Base-by-base conservation (phyloP, 2,888 invertebrate species). In the Molanna angustata region DNA sequence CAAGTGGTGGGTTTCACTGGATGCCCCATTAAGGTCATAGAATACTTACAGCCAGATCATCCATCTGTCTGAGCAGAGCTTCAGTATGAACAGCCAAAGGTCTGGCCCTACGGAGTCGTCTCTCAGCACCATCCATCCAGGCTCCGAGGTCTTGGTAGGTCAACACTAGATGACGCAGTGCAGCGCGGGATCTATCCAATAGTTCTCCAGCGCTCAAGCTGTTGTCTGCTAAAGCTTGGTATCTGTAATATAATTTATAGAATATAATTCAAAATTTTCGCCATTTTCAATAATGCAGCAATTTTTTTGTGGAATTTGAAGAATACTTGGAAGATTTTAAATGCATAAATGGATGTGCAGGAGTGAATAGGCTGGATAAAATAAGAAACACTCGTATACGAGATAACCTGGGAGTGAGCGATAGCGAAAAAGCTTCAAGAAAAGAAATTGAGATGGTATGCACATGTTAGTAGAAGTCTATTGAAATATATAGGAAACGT, bases 41-140 rank as follows among this genome's bases (percentile, higher is more conserved):
- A n/a, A n/a, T n/a, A n/a, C 80, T 78, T 60, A 84, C 84, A 18
- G 93, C 88, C 6, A 96, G 74, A 64, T 94, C 90, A 64, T 94
- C 94, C 88, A 94, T 92, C 76, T 95, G 94, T 61, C 92, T 85
- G 31, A 94, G 73, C 46, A 97, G 76, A 64, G 93, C 91, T 64
- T 97, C 96, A 52, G 91, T 90, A 63, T 93, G 92, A 0, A 96
- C 92, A 0, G 94, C 91, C 35, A 94, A 76, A 1, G 92, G 78
- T 64, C 90, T 85, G 70, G 91, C 88, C 62, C 86, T 84, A 33
- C 85, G 83, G 4, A 97, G 74, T 63, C 88, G 80, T 51, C 84
- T 82, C 64, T 95, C 94, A 87, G 92, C 92, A 62, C 78, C 80
- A 66, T 94, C 94, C 90, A 95, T 93, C 95, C 95, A 95, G 0